phyloP scores from a whole-genome alignment of 1,140 invertebrate species.

The Bilobella aurantiaca region DNA sequence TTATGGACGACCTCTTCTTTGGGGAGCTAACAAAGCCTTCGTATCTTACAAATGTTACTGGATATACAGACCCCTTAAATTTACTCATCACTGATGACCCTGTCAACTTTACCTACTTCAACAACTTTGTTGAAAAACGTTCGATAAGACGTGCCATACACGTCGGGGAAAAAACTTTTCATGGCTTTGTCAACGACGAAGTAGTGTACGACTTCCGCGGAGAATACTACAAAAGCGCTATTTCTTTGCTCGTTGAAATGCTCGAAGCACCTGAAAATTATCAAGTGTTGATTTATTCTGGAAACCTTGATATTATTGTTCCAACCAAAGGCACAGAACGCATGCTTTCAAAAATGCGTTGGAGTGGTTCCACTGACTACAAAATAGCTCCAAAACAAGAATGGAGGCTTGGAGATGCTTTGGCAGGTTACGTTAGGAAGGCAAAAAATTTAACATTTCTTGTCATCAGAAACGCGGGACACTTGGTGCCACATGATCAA shows the following conservation, averaged over 20 bases:
- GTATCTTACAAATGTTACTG: constrained; percentile 45
- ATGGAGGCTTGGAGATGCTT: constrained; percentile 10
- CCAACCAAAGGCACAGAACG: constrained; percentile 17
- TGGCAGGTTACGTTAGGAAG: constrained; percentile 10
- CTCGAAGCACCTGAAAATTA: constrained; percentile 27
- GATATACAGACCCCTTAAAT: constrained; percentile 45
- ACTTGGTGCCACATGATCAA: constrained; percentile 46
- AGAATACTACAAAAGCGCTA: constrained; percentile 8
- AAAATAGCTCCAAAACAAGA: too few relatives aligned
- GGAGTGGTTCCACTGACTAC: background rate
- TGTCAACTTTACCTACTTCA: constrained; percentile 40
- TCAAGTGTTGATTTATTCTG: constrained; percentile 25
- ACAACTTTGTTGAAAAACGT: constrained; percentile 39
- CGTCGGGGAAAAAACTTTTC: constrained; percentile 44
- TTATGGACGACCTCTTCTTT: too few relatives aligned
- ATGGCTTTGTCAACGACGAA: background rate
- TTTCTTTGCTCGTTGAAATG: constrained; percentile 19
- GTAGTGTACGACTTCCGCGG: background rate
- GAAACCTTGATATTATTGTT: constrained; percentile 30
- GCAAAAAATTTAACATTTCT: constrained; percentile 6
- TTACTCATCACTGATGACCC: constrained; percentile 42
- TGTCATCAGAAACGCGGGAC: constrained; percentile 40
- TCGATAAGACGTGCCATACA: constrained; percentile 43
- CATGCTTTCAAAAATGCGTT: constrained; percentile 18
- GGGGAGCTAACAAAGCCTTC: too few relatives aligned